phyloP scores from a whole-genome alignment of 2,888 invertebrate genomes.

The Odontomyia ornata region DNA sequence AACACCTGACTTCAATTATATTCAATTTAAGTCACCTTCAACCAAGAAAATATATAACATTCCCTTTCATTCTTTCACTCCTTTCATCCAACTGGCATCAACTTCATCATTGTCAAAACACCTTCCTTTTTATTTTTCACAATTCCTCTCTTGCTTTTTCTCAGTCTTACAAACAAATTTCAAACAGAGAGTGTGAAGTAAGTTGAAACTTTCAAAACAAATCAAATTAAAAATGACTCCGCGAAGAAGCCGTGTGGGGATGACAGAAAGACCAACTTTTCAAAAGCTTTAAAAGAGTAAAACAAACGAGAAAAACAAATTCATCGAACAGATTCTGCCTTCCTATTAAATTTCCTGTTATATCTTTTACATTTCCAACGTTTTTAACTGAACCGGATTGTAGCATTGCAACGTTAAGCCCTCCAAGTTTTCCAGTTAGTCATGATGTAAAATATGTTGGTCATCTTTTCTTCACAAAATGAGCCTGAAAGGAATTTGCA shows the following conservation, averaged over 20 bases:
- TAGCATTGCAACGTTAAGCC: background rate
- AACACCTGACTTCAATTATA: no score
- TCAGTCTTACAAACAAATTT: background rate
- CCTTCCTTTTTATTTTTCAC: background rate
- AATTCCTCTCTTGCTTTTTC: background rate
- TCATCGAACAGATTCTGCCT: conserved; percentile 2
- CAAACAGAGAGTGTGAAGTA: conserved; percentile 7
- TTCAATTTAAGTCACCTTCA: no score
- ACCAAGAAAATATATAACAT: no score
- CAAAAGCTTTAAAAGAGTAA: background rate
- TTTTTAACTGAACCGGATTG: background rate
- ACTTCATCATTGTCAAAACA: conserved; percentile 16
- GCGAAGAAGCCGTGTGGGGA: background rate
- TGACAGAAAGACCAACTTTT: background rate
- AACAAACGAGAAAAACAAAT: background rate
- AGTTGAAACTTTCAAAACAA: conserved; percentile 27
- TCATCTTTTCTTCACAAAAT: background rate
- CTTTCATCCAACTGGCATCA: background rate
- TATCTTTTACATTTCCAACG: background rate
- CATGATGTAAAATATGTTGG: conserved; percentile 1
- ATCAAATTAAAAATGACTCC: conserved; percentile 31
- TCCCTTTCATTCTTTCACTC: no score
- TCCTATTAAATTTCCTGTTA: background rate
- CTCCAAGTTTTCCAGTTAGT: background rate
- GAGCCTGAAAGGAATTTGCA: background rate